A percentile compares a stretch with the other conserved stretches of the same genome.
Conservation (phyloP, 2,797 vertebrate species). For the Remorina albescens region DNA sequence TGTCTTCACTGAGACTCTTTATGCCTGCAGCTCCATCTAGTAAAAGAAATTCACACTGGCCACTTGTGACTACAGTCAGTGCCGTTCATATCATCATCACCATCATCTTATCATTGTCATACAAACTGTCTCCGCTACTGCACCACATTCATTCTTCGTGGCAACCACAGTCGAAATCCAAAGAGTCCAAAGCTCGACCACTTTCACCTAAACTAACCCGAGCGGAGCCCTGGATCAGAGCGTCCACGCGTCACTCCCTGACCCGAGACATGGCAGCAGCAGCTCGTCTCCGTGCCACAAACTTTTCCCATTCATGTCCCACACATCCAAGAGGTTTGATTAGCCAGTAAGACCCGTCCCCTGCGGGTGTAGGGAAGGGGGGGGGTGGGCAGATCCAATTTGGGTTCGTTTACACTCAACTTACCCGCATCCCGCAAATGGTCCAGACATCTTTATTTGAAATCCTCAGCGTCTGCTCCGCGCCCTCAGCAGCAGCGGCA, state of each 20-base stretch:
- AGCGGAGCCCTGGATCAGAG: slow-evolving; percentile 19
- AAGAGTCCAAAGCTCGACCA: background rate
- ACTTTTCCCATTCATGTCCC: slow-evolving; percentile 28
- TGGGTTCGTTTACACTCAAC: slow-evolving; percentile 32
- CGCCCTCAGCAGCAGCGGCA: slow-evolving; percentile 24
- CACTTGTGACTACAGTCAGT: background rate
- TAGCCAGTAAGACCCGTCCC: background rate
- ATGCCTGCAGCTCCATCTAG: background rate
- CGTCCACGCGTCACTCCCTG: slow-evolving; percentile 31
- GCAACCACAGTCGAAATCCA: background rate
- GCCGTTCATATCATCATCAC: slow-evolving; percentile 1
- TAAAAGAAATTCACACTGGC: background rate
- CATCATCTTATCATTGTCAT: slow-evolving; percentile 8
- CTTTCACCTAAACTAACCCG: slow-evolving; percentile 44
- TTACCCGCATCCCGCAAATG: slow-evolving; percentile 71
- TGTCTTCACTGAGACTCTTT: background rate
- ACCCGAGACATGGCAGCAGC: slow-evolving; percentile 21
- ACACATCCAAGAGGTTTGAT: no score
- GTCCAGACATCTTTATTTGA: slow-evolving; percentile 48
- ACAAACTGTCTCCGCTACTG: background rate
- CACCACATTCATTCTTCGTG: background rate
- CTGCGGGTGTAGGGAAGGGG: background rate
- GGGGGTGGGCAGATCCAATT: background rate
- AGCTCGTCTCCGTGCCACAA: slow-evolving; percentile 9
- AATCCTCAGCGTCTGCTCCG: slow-evolving; percentile 32